Evolutionary conservation across 2,797 vertebrate genomes (phyloP).

Genomic region (Melanotaenia pygmaea): DNA sequence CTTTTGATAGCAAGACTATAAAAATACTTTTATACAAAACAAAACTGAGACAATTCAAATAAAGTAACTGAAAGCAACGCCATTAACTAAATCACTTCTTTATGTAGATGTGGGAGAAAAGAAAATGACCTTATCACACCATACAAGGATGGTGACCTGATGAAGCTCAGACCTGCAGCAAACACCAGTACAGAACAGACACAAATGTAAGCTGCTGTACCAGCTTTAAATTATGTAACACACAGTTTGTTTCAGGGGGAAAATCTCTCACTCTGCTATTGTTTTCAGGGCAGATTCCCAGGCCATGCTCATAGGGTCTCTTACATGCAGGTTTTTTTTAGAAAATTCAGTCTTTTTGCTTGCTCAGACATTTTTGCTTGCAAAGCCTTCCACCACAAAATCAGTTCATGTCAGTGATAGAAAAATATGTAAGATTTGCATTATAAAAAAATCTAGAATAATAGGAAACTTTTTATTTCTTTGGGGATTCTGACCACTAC

Average conservation of each 20-base stretch:
- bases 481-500: too few species aligned
- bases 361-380: neutral
- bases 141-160: neutral
- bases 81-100: neutral
- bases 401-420: neutral
- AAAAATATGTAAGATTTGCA: neutral
- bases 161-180: neutral
- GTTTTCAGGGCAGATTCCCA: conserved; percentile 38
- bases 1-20: neutral
- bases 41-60: neutral
- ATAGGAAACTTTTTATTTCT: too few species aligned
- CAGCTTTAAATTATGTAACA: conserved; percentile 48
- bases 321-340: neutral
- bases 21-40: neutral
- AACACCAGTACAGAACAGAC: conserved; percentile 17
- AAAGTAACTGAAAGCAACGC: neutral
- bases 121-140: neutral
- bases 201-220: conserved; percentile 4
- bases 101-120: neutral
- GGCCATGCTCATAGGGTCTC: conserved; percentile 18
- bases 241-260: conserved; percentile 16
- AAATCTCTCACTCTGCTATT: conserved; percentile 26
- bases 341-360: neutral
- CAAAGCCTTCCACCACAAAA: neutral
- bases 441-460: too few species aligned